Evolutionary conservation across 2,113 vertebrate species (phyloP), one percentile per base, ranked within the genome.

Genomic region (Pangasianodon gigas): DNA sequence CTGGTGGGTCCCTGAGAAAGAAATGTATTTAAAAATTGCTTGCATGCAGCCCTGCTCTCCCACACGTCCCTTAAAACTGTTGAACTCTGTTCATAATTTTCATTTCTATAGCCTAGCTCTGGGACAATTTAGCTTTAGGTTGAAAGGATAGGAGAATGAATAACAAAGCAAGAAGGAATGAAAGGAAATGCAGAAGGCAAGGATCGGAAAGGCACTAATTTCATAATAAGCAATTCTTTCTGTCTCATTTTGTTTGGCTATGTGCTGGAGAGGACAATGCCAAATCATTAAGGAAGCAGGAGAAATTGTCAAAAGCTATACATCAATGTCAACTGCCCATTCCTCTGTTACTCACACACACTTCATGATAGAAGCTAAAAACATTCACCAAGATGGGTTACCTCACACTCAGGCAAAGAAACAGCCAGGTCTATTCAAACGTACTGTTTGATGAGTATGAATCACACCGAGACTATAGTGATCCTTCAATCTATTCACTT

Each of bases 1-100:
- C 93, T 92, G 95, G 93, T 95, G 94, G 93, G 92, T 93, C 93
- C 93, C 91, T 92, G 91, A 86, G 93, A 94, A 89, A 90, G 71
- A 88, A 93, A 92, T 85, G 71, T 89, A 88, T 91, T 69, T 71
- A 84, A 67, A 87, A 85, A 88, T 69, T 51, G 74, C 41, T 62
- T 90, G 79, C 52, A 4, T 56, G 71, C 41, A n/a, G 89, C 92
- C 18, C n/a, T 75, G 44, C 69, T 87, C 85, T 85, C 58, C 58
- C 48, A 84, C 86, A 86, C 41, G 52, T 79, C 87, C 41, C 51
- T 84, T 3, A 18, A 56, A 82, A 82, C 79, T 37, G 29, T 74
- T 37, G 37, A 37, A 37, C 37, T 37, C n/a, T 6, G n/a, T 41
- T 54, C 44, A 46, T 48, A 48, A 41, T 74, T 56, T 90, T 90